Percentiles rank a stretch among this genome's conserved stretches.
Conservation (phyloP, 2,797 vertebrate genomes). For the Tachyglossus aculeatus region DNA sequence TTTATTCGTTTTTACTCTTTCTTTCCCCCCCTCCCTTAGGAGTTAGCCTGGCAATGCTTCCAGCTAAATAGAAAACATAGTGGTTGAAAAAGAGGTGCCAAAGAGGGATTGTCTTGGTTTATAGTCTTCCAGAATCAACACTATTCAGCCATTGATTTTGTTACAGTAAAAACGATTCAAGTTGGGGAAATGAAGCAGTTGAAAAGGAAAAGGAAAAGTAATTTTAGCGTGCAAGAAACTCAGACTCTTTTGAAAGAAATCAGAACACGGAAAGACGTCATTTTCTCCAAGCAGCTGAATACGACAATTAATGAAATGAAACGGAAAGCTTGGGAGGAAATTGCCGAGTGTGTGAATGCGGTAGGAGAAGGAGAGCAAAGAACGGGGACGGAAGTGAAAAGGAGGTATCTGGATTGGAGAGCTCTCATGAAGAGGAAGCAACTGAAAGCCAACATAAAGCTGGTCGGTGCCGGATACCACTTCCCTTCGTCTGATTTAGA, state of each 20-base stretch:
- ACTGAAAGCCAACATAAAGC: conserved; percentile 85
- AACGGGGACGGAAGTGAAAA: conserved; percentile 90
- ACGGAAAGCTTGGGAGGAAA: conserved; percentile 94
- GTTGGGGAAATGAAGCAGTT: conserved; percentile 86
- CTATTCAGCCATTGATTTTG: conserved; percentile 27
- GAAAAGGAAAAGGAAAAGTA: conserved; percentile 94
- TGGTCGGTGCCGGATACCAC: conserved; percentile 85
- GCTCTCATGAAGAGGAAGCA: conserved; percentile 91
- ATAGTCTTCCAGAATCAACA: conserved; percentile 15
- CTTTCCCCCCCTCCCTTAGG: conserved; percentile 66
- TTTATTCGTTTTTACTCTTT: conserved; percentile 59
- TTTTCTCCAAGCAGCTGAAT: conserved; percentile 94
- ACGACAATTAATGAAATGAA: conserved; percentile 95
- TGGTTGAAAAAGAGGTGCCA: conserved; percentile 68
- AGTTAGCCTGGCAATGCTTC: conserved; percentile 29
- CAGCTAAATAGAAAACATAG: conserved; percentile 44
- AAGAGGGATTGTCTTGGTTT: conserved; percentile 36
- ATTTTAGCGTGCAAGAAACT: conserved; percentile 94
- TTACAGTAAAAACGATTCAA: conserved; percentile 55
- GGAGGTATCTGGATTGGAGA: conserved; percentile 90
- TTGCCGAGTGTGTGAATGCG: conserved; percentile 90
- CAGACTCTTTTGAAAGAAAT: conserved; percentile 93
- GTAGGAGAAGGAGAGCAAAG: conserved; percentile 90
- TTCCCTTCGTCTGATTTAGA: conserved; percentile 88
- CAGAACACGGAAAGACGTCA: conserved; percentile 87